Base-by-base conservation (phyloP, 2,888 invertebrate species). In the Cheilosia vulpina region DNA sequence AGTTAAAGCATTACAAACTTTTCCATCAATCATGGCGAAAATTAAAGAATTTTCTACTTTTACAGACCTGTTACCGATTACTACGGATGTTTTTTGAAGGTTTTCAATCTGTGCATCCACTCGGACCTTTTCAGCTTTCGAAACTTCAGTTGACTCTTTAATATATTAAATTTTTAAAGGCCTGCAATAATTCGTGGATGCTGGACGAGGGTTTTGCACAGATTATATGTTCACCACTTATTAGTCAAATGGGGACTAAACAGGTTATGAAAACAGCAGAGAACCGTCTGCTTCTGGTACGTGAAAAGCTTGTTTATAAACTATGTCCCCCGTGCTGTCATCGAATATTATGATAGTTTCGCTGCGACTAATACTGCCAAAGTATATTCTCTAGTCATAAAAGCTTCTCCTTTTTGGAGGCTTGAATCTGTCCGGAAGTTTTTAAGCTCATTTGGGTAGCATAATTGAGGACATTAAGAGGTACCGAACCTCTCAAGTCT, bases 101-200 rank as follows among this genome's bases (percentile, higher is more conserved):
- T 15, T 15, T 43, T 41, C 5, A 41, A 60, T 21, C 21, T 15
- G 15, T 43, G 13, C 21, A 38, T 57, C 60, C n/a, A 21, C 60
- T 60, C 6, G 41, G 15, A 24, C 41, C 24, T 60, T 60, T 60
- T 41, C 41, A 60, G 60, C 60, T 60, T 43, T 60, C 60, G 60
- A 60, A 60, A 60, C 60, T 60, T 43, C 21, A 43, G 24, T 43
- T 60, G 60, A 43, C 13, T 60, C 60, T 60, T 55, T 55, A 31
- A 19, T n/a, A 34, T 55, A 34, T n/a, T 34, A 0, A 55, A 34
- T 55, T 55, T 34, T 55, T n/a, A 60, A 21, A 24, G 21, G 24
- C 60, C 43, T 60, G 60, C 60, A 60, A 60, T 24, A 60, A 60
- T 43, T 60, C 60, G 60, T 60, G 60, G 43, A 60, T 38, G 57